Base-by-base conservation (phyloP, 1,140 invertebrate genomes). In the Papilio polyxenes region DNA sequence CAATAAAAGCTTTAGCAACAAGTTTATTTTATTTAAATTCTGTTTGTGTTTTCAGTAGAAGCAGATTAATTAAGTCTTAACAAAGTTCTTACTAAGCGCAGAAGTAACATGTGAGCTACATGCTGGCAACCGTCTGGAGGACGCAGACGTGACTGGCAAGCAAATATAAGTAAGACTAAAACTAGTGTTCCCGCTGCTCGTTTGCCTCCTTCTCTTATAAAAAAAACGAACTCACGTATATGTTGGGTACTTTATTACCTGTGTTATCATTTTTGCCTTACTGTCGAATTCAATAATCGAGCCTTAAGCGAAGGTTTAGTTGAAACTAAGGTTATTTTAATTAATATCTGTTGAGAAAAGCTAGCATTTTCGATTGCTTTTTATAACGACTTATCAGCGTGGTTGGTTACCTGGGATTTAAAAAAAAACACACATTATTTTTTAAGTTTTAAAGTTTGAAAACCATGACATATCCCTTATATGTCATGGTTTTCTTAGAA, bases 31-130 rank as follows among this genome's bases (percentile, higher is more conserved):
- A 65, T 31, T 23, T 31, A 23, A 65, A 65, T 65, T 65, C 62
- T 65, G 62, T 65, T 65, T 31, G 23, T 31, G 23, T 65, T 11
- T 65, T 10, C n/a, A 59, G 3, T n/a, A 65, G 23, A 65, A 65
- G 62, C 62, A 3, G 62, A 65, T 65, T 65, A 65, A 23, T 65
- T 65, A 65, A 65, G 62, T 31, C 5, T 65, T 65, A 65, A 65
- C 62, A 65, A 31, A 31, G 23, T 31, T 65, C 31, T 65, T 31
- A 65, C 62, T 37, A 13, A 13, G 62, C 9, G 13, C 13, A 72
- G 23, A 65, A 72, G 65, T 37, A 15, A 72, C 31, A 37, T 40
- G 65, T n/a, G 17, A n/a, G 1, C 65, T 69, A 3, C 31, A 69
- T 10, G 23, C 59, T 20, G 59, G 20, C 20, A 65, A 37, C 31